Base-by-base conservation (phyloP, 1,140 invertebrate genomes). In the Pogonomyrmex barbatus region DNA sequence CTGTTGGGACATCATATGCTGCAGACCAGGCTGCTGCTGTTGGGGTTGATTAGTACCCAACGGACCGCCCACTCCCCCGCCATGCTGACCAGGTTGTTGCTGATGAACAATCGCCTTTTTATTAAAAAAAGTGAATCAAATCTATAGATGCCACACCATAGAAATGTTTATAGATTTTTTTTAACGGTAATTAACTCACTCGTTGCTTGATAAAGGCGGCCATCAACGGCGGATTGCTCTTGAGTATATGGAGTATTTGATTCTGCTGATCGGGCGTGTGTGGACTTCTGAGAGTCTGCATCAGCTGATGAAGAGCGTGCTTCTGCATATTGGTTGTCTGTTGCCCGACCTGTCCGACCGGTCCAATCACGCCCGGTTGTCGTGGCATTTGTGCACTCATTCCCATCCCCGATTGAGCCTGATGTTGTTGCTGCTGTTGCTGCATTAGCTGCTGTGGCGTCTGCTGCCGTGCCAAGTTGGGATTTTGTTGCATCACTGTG, bases 161-260 rank as follows among this genome's bases (percentile, higher is more conserved):
- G 0, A 87, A 39, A 67, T 12, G 58, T 52, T 24, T 56, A 36
- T 75, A n/a, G 58, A 50, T 65, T 36, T 84, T 24, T 45, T n/a
- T 3, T 33, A 33, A 62, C 33, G 54, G 24, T 17, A 12, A 85
- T 45, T 6, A 33, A 77, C 87, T 79, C 90, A 97, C 96, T 95
- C 98, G 96, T 95, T 99, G 98, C 94, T 99, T 99, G 76, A 99
- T 98, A 93, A 99, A 99, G 68, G 98, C 98, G 77, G 99, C 98
- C 98, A 99, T 99, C 12, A 99, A 96, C 85, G 98, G 98, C 63
- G 99, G 99, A 96, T 99, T 99, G 65, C 97, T 97, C 94, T 99
- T 99, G 63, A 99, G 96, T 91, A 99, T 99, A 90, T 97, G 97
- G 42, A 99, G 95, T 71, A 99, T 98, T 95, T 99, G 98, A 92